These are phyloP conservation scores for Bucco capensis DNA, from an alignment of 2,113 vertebrate species.

Conservation along the genomic window DNA sequence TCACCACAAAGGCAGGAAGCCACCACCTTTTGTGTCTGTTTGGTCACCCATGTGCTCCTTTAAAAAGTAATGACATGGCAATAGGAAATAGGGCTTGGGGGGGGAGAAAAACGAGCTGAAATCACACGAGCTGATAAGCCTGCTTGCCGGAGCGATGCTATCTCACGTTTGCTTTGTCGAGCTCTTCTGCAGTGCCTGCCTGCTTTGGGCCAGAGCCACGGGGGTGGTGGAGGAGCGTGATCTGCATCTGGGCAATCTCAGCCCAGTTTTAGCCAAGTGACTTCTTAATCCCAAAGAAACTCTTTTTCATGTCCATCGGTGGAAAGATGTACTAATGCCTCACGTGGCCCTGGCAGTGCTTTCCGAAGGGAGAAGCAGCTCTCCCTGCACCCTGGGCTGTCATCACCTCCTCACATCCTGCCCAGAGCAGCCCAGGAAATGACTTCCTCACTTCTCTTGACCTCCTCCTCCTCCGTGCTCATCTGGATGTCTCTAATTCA, in stretches of 20 bases:
- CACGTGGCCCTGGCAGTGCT: neutral
- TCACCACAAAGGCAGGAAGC: neutral
- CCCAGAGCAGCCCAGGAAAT: slow-evolving; percentile 27
- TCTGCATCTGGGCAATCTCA: neutral
- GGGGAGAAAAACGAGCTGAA: neutral
- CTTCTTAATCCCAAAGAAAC: neutral
- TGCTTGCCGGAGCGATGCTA: neutral
- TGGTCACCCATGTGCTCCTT: neutral
- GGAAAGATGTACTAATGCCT: neutral
- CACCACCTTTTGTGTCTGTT: neutral
- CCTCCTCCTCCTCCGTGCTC: neutral
- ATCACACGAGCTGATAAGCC: neutral
- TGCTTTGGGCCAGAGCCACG: neutral
- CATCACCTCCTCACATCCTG: neutral
- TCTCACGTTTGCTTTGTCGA: neutral
- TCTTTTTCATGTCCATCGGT: neutral
- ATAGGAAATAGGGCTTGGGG: neutral
- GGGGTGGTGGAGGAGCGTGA: neutral
- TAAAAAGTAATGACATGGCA: neutral
- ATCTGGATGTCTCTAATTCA: neutral
- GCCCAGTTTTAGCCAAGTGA: neutral
- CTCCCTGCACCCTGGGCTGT: neutral
- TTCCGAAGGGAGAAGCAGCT: neutral
- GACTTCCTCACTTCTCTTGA: neutral
- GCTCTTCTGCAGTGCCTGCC: neutral